Percentiles rank a stretch among this genome's conserved stretches.
Conservation (phyloP, 2,797 vertebrate genomes). For the Tauraco hartlaubi region DNA sequence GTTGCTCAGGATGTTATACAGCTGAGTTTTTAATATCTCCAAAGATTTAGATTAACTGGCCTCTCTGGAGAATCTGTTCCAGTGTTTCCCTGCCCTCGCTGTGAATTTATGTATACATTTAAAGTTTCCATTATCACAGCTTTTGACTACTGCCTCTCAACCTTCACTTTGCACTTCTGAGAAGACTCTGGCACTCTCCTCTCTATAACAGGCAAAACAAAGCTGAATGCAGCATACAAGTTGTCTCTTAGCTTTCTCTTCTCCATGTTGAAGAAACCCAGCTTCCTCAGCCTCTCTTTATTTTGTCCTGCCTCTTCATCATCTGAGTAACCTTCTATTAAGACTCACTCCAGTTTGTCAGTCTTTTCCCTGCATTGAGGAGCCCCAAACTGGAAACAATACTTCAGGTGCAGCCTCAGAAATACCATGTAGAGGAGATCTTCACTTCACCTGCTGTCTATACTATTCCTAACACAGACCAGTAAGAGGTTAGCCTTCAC, state of each 20-base stretch:
- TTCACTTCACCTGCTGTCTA: neutral
- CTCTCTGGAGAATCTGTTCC: neutral
- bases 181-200: neutral
- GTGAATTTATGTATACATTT: neutral
- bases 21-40: neutral
- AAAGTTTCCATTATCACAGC: neutral
- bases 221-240: neutral
- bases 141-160: neutral
- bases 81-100: neutral
- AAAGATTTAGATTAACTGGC: neutral
- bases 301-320: neutral
- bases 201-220: neutral
- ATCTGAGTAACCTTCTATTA: neutral
- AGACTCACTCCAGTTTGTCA: neutral
- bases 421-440: accelerated
- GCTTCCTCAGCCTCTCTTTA: neutral
- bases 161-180: neutral
- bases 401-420: neutral
- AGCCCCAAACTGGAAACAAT: neutral
- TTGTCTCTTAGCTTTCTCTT: neutral
- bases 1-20: neutral
- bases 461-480: neutral
- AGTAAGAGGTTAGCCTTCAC: neutral
- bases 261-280: neutral
- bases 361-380: neutral